Evolutionary conservation across 2,888 invertebrate species (phyloP), one percentile per base, ranked within the genome.

Genomic region (Copidosoma aretas): DNA sequence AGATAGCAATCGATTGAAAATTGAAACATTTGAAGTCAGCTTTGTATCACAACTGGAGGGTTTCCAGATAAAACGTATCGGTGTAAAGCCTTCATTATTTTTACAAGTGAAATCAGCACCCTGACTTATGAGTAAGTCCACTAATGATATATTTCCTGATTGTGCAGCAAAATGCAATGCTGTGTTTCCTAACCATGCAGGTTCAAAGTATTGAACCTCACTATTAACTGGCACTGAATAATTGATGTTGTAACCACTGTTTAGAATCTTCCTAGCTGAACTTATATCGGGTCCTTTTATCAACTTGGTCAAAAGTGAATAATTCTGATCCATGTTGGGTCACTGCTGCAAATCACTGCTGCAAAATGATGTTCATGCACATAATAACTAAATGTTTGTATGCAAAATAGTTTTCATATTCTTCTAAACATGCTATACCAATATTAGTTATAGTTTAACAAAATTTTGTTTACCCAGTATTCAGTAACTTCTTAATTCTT

Each of bases 111-210:
- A 14, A 25, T 67, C 41, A 3, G 57, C 67, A 2, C 60, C 60
- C 0, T 14, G 14, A 15, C 43, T 46, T 17, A 57, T 22, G 2
- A 58, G 12, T 14, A 52, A 15, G 3, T 14, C n/a, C 4, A 41
- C 12, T 1, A n/a, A 4, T 8, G 14, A 17, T 10, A 14, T 12
- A 1, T 46, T 24, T 1, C 8, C 5, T 1, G 12, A 14, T 15
- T 19, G 8, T 2, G 25, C 49, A 3, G 67, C 56, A 22, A 67
- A 61, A 15, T 67, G 67, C 10, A 67, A 15, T 12, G 57, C 22
- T 19, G 67, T 61, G 39, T 41, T 56, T 1, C 67, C 67, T 5
- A 61, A 3, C 8, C n/a, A 24, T 8, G 51, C 22, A 4, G 61
- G 51, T 10, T 19, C 15, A 21, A 41, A n/a, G 1, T 8, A 17